Evolutionary conservation across 2,888 invertebrate species (phyloP).

Genomic region (Hemaris fuciformis): DNA sequence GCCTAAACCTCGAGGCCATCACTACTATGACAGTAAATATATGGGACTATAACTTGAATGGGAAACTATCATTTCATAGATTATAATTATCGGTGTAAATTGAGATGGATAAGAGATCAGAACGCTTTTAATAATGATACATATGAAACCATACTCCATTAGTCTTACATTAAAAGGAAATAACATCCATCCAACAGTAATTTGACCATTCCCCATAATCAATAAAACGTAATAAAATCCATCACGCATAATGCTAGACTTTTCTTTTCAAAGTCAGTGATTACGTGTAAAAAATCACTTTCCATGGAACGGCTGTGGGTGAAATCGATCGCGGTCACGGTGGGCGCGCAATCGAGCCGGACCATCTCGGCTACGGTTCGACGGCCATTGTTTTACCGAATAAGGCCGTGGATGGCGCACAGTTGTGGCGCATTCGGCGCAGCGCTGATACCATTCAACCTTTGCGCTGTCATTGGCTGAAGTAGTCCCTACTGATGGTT

Average conservation of each 20-base stretch:
- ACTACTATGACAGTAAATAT: too few relatives aligned
- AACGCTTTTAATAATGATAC: too few relatives aligned
- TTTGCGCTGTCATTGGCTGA: background rate
- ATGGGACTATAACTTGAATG: too few relatives aligned
- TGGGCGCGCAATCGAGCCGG: slow-evolving; percentile 12
- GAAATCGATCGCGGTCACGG: slow-evolving; percentile 35
- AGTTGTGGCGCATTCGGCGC: background rate
- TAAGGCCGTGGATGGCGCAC: background rate
- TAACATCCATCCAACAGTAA: too few relatives aligned
- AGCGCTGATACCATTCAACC: background rate
- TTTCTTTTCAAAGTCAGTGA: slow-evolving; percentile 10
- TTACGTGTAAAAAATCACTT: slow-evolving; percentile 32
- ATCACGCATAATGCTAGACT: background rate
- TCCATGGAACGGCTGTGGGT: slow-evolving; percentile 33
- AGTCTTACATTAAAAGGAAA: too few relatives aligned
- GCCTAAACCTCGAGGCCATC: too few relatives aligned
- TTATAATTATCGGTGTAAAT: too few relatives aligned
- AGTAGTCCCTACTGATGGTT: background rate
- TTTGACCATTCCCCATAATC: too few relatives aligned
- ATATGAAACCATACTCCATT: too few relatives aligned
- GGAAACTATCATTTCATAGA: too few relatives aligned
- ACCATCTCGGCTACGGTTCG: slow-evolving; percentile 10
- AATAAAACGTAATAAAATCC: background rate
- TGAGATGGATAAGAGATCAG: too few relatives aligned
- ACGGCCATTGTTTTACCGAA: background rate